These are phyloP conservation scores for Pangasius larnaudii DNA, from an alignment of 2,797 vertebrate genomes.

Conservation along the genomic window DNA sequence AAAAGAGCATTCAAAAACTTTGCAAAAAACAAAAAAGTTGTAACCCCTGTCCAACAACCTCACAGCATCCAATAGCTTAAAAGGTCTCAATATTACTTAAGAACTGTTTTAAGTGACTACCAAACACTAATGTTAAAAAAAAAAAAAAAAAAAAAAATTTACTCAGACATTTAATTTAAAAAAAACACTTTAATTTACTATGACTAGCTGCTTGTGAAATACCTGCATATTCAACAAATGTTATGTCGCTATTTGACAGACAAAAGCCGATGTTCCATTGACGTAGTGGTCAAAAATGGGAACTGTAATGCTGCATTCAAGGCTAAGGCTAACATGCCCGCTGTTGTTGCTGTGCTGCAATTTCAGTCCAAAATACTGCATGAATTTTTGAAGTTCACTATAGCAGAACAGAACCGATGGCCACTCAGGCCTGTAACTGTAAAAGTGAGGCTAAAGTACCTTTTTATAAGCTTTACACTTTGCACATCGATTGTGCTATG, in stretches of 20 bases:
- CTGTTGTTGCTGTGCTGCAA: background rate
- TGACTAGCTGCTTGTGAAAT: background rate
- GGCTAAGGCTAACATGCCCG: background rate
- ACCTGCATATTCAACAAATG: background rate
- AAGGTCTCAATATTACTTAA: background rate
- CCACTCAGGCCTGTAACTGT: background rate
- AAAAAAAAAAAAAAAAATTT: background rate
- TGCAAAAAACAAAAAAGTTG: background rate
- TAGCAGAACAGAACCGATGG: background rate
- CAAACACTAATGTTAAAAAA: background rate
- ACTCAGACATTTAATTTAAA: background rate
- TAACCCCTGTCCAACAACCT: slow-evolving; percentile 12
- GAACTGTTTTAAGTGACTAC: background rate
- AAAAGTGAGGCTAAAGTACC: background rate
- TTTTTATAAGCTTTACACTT: background rate
- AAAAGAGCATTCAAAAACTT: background rate
- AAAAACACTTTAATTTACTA: background rate
- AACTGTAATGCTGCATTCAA: background rate
- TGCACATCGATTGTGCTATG: background rate
- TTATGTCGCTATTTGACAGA: background rate
- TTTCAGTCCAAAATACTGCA: background rate
- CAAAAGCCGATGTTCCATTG: background rate
- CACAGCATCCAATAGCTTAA: background rate
- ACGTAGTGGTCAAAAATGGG: background rate
- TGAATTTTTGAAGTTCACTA: background rate